These are phyloP conservation scores for Propithecus coquereli DNA, from an alignment of 2,113 vertebrate species.

Conservation along the genomic window DNA sequence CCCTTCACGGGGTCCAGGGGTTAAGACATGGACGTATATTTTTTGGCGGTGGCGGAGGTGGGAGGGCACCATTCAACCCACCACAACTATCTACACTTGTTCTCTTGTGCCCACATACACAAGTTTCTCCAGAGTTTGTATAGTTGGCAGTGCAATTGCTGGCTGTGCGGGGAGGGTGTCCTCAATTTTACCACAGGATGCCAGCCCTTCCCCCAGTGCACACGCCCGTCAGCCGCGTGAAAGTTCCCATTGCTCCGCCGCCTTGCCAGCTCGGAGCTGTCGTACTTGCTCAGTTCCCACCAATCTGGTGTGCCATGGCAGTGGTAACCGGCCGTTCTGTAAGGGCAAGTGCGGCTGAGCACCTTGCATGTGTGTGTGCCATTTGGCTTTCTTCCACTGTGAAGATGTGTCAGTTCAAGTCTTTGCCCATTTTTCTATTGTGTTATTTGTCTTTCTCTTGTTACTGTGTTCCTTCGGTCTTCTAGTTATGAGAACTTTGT, in stretches of 20 bases:
- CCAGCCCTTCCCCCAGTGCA: background rate
- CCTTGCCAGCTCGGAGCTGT: background rate
- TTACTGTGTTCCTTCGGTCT: background rate
- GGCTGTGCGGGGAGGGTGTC: background rate
- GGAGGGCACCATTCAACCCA: background rate
- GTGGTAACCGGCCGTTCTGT: background rate
- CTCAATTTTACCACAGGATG: background rate
- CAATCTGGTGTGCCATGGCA: background rate
- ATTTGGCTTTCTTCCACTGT: background rate
- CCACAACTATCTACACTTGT: background rate
- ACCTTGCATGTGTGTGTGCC: background rate
- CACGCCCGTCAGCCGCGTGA: background rate
- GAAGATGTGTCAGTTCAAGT: background rate
- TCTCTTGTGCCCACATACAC: background rate
- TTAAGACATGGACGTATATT: background rate
- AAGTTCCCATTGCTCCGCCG: background rate
- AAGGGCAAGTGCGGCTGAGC: background rate
- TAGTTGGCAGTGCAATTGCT: background rate
- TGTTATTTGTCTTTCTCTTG: background rate
- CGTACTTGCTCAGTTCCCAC: background rate
- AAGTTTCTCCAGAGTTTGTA: background rate
- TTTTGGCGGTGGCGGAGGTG: background rate
- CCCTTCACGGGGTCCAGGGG: background rate
- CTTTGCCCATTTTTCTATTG: background rate
- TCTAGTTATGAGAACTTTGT: background rate